Evolutionary conservation across 2,888 invertebrate species (phyloP).

Genomic region (Sialis fuliginosa): DNA sequence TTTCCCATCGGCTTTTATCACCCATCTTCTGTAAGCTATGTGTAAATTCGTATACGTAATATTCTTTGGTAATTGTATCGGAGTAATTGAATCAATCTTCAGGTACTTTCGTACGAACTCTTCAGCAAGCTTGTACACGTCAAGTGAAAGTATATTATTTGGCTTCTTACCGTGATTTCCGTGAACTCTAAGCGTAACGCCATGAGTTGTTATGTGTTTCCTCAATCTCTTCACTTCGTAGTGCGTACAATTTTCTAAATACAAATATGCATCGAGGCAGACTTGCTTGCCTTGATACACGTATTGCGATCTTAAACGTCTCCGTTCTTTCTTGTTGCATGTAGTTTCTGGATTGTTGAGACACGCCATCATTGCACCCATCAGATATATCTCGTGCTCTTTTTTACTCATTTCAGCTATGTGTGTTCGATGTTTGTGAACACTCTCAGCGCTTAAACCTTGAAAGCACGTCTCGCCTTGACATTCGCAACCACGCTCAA

Average conservation of each 20-base stretch:
- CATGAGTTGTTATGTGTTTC: slow-evolving; percentile 62
- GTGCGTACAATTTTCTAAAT: slow-evolving; percentile 62
- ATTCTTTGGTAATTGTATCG: slow-evolving; percentile 34
- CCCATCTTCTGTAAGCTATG: slow-evolving; percentile 54
- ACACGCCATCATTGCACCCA: slow-evolving; percentile 70
- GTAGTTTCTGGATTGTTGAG: slow-evolving; percentile 56
- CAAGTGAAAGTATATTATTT: slow-evolving; percentile 60
- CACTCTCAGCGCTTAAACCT: slow-evolving; percentile 55
- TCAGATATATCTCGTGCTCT: slow-evolving; percentile 69
- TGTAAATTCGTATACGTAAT: slow-evolving; percentile 52
- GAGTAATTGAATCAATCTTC: slow-evolving; percentile 33
- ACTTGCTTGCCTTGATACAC: slow-evolving; percentile 62
- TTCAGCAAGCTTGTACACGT: slow-evolving; percentile 61
- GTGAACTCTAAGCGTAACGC: slow-evolving; percentile 59
- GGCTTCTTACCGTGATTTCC: slow-evolving; percentile 67
- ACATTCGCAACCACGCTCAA: slow-evolving; percentile 58
- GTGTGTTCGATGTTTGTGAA: slow-evolving; percentile 57
- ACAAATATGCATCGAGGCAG: slow-evolving; percentile 60
- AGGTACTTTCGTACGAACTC: slow-evolving; percentile 58
- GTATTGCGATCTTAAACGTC: slow-evolving; percentile 54
- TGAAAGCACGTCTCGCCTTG: slow-evolving; percentile 58
- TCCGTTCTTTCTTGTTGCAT: slow-evolving; percentile 50
- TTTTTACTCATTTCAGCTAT: slow-evolving; percentile 65
- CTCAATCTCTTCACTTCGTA: slow-evolving; percentile 61
- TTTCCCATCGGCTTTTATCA: slow-evolving; percentile 49